A percentile compares a stretch with the other conserved stretches of the same genome.
Conservation (phyloP, 2,113 vertebrate genomes). For the Cnemophilus loriae region DNA sequence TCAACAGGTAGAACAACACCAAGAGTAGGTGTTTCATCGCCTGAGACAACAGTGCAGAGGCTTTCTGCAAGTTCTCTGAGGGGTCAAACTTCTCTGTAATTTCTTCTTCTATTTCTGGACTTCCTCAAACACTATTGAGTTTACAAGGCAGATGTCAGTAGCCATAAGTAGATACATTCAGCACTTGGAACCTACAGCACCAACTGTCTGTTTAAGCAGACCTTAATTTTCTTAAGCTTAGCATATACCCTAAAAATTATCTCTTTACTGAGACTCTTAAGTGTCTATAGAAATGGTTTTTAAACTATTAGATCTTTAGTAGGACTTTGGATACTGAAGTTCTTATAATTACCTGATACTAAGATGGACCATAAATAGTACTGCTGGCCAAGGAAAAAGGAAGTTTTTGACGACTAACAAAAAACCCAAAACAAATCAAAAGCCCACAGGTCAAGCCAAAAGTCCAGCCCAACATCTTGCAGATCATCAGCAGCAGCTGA, state of each 20-base stretch:
- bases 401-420: background rate
- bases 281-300: background rate
- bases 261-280: background rate
- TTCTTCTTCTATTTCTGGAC: background rate
- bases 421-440: background rate
- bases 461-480: background rate
- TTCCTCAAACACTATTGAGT: background rate
- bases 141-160: background rate
- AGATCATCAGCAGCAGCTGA: background rate
- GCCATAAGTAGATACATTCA: background rate
- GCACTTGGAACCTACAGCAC: background rate
- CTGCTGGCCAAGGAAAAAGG: background rate
- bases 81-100: slow-evolving; percentile 11
- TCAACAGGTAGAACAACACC: background rate
- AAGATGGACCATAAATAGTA: background rate
- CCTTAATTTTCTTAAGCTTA: background rate
- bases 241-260: background rate
- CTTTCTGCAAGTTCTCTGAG: background rate
- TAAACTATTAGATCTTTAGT: background rate
- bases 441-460: background rate
- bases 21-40: background rate
- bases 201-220: background rate
- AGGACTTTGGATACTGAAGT: background rate
- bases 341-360: background rate
- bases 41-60: background rate